Evolutionary conservation across 2,113 vertebrate genomes (phyloP).

Genomic region (Notarius lentiginosus): DNA sequence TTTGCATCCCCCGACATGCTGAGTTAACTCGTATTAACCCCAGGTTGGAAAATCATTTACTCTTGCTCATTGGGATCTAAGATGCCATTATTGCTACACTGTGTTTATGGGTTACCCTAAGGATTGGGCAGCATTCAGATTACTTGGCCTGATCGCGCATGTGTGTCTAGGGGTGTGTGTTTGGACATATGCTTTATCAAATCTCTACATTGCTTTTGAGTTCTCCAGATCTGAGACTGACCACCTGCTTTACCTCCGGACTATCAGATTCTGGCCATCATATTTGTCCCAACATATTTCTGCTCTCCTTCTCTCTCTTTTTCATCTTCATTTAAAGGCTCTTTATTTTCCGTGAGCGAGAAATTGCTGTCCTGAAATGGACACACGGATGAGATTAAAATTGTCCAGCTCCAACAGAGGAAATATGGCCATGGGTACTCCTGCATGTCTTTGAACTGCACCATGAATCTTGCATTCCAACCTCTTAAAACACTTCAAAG

Average conservation of each 20-base stretch:
- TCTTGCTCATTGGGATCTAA: conserved; percentile 71
- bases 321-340: conserved; percentile 59
- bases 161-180: conserved; percentile 33
- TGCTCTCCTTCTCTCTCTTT: conserved; percentile 15
- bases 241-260: neutral
- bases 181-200: neutral
- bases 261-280: neutral
- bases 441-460: conserved; percentile 72
- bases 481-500: conserved; percentile 74
- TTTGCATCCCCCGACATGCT: conserved; percentile 66
- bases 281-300: neutral
- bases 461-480: conserved; percentile 68
- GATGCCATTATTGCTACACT: conserved; percentile 70
- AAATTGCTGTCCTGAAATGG: conserved; percentile 41
- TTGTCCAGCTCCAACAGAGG: conserved; percentile 62
- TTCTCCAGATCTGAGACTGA: neutral
- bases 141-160: conserved; percentile 56
- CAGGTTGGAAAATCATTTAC: conserved; percentile 73
- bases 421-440: conserved; percentile 66
- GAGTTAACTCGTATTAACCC: conserved; percentile 75
- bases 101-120: conserved; percentile 69
- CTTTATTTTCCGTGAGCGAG: conserved; percentile 49
- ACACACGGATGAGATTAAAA: conserved; percentile 48
- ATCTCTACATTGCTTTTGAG: neutral
- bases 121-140: conserved; percentile 68